phyloP scores from a whole-genome alignment of 2,797 vertebrate species.

The Momotus momota region DNA sequence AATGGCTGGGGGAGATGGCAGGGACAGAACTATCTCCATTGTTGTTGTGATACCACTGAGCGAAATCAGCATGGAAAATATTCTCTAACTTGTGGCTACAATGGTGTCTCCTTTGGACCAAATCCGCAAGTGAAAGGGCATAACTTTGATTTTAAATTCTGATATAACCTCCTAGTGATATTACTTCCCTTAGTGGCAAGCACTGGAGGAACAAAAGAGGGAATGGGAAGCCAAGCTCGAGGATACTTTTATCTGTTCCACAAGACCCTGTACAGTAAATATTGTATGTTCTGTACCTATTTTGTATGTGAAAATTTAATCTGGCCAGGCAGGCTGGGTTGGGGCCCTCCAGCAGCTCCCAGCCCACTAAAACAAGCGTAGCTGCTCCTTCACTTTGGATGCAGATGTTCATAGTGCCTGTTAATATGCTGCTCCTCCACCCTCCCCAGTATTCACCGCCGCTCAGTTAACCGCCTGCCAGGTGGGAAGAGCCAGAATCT shows the following conservation, averaged over 20 bases:
- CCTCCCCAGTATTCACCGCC: rapidly evolving
- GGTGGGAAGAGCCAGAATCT: background rate
- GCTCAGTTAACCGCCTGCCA: background rate
- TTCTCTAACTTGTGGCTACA: background rate
- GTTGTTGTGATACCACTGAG: background rate
- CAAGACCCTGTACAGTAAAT: background rate
- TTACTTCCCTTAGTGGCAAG: background rate
- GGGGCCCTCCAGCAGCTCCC: background rate
- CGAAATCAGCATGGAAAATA: background rate
- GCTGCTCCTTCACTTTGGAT: background rate
- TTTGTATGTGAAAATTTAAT: background rate
- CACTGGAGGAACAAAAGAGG: background rate
- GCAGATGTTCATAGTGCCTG: background rate
- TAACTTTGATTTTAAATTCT: background rate
- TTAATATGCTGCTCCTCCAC: background rate
- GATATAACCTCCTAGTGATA: background rate
- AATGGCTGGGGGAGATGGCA: background rate
- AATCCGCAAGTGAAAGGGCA: background rate
- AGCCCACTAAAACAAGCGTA: background rate
- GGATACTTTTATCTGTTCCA: background rate
- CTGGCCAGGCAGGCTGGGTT: background rate
- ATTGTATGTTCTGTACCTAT: background rate
- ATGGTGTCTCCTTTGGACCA: background rate
- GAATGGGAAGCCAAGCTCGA: background rate
- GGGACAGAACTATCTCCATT: background rate